These are phyloP conservation scores for Perdita meconis DNA, from an alignment of 2,888 invertebrate genomes.

Conservation along the genomic window DNA sequence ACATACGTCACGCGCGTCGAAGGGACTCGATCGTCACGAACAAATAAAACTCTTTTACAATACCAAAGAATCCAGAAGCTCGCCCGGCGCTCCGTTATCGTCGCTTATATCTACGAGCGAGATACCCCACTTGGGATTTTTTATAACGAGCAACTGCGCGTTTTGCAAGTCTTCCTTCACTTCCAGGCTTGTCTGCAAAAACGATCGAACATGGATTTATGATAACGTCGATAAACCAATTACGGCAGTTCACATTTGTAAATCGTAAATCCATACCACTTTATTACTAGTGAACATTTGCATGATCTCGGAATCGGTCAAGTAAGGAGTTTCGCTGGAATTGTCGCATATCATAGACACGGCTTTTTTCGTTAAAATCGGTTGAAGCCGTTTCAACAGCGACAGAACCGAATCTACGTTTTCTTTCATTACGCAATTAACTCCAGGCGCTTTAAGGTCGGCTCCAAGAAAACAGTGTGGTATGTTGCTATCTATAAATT, in stretches of 20 bases:
- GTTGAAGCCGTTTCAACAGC: constrained; percentile 88
- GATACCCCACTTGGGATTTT: constrained; percentile 91
- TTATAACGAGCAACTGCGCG: constrained; percentile 88
- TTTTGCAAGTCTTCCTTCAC: constrained; percentile 87
- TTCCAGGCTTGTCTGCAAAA: constrained; percentile 65
- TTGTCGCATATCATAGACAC: constrained; percentile 87
- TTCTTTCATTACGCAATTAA: constrained; percentile 88
- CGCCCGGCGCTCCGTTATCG: constrained; percentile 75
- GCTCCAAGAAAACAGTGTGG: constrained; percentile 85
- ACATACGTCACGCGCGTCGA: neutral
- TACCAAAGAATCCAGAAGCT: constrained; percentile 83
- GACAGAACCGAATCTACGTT: constrained; percentile 88
- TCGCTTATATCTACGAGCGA: constrained; percentile 85
- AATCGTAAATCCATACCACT: constrained; percentile 78
- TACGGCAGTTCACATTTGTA: neutral
- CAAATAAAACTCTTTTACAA: constrained; percentile 60
- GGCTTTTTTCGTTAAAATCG: constrained; percentile 87
- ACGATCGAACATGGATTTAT: too few species aligned
- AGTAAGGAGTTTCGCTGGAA: constrained; percentile 85
- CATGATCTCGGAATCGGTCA: constrained; percentile 88
- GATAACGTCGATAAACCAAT: neutral
- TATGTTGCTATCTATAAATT: constrained; percentile 85
- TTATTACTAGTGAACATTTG: constrained; percentile 85
- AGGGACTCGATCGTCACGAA: neutral
- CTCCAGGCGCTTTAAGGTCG: constrained; percentile 86